Evolutionary conservation across 2,797 vertebrate species (phyloP).

Genomic region (Manis javanica): DNA sequence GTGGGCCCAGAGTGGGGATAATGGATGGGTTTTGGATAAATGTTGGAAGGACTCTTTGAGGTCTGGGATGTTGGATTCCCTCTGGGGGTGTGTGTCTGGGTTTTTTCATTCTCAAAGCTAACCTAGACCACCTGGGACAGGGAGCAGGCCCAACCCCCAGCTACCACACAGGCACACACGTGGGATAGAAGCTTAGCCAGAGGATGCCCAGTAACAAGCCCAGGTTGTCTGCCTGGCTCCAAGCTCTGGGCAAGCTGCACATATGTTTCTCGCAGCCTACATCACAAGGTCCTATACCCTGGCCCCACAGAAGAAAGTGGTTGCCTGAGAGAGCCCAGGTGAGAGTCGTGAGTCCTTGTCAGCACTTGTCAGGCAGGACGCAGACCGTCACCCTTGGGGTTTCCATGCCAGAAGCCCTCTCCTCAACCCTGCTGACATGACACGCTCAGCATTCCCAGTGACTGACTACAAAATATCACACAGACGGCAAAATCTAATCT

Average conservation of each 20-base stretch:
- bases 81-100: neutral
- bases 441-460: neutral
- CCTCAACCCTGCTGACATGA: neutral
- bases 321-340: neutral
- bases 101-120: neutral
- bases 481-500: neutral
- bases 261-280: neutral
- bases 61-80: accelerated
- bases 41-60: neutral
- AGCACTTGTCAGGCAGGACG: neutral
- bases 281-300: neutral
- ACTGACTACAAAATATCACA: neutral
- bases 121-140: neutral
- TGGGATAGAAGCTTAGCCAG: neutral
- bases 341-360: too few relatives aligned
- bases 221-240: neutral
- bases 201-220: accelerated
- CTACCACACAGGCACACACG: neutral
- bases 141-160: too few relatives aligned
- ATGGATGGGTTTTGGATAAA: neutral
- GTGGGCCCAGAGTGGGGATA: neutral
- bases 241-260: neutral
- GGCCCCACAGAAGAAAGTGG: neutral
- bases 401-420: neutral
- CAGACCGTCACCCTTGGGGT: neutral